A percentile compares a stretch with the other conserved stretches of the same genome.
phyloP scores from a whole-genome alignment of 2,797 vertebrate species.

The Pteronotus mesoamericanus region DNA sequence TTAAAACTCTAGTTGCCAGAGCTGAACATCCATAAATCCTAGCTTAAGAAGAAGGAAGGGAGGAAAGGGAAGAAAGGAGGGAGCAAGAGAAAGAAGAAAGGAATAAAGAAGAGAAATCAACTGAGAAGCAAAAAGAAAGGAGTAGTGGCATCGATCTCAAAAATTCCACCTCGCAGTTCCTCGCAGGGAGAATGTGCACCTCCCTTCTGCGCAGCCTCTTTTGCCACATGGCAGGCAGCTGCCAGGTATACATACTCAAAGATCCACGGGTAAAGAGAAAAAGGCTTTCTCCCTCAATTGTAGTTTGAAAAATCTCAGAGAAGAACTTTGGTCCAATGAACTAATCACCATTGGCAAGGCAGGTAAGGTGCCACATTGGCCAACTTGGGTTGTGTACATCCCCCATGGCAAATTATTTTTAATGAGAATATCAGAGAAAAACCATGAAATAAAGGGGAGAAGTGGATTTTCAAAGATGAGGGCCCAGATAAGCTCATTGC shows the following conservation, averaged over 20 bases:
- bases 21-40: not conserved
- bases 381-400: not conserved
- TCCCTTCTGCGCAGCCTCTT: not conserved
- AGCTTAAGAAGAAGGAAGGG: not conserved
- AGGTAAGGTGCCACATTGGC: not conserved
- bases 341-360: not conserved
- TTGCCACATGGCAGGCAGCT: not conserved
- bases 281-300: not conserved
- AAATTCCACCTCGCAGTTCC: constrained; percentile 46
- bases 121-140: not conserved
- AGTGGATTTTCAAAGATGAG: not conserved
- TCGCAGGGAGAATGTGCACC: not conserved
- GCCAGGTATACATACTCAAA: not conserved
- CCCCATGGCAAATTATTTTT: not conserved
- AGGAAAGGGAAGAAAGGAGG: not conserved
- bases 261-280: not conserved
- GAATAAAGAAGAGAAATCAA: not conserved
- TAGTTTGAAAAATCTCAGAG: not conserved
- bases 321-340: not conserved
- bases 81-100: not conserved
- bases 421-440: not conserved
- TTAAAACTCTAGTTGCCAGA: not conserved
- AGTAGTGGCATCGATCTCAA: not conserved
- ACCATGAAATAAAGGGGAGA: not conserved
- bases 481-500: not conserved